Evolutionary conservation across 2,888 invertebrate genomes (phyloP).

Genomic region (Gryllus longicercus): DNA sequence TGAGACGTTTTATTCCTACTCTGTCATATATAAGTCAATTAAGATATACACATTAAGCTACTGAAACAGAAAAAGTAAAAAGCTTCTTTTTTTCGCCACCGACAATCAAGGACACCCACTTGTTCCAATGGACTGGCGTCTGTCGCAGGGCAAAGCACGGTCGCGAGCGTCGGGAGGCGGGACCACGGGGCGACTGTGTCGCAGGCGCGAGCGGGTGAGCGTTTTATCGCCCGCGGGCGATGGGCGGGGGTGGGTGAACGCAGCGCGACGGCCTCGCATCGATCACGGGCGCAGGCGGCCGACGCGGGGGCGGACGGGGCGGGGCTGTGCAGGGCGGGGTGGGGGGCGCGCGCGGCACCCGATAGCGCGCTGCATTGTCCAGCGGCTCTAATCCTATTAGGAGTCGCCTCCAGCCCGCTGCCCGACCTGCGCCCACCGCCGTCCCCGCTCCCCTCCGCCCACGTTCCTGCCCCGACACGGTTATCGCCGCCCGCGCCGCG

Average conservation of each 20-base stretch:
- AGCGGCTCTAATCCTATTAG: constrained; percentile 3
- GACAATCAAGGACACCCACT: too few relatives aligned
- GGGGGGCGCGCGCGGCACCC: neutral
- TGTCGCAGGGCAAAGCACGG: too few relatives aligned
- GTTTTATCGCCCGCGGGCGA: too few relatives aligned
- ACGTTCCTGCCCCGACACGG: neutral
- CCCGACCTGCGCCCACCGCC: neutral
- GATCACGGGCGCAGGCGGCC: neutral
- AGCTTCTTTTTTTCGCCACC: too few relatives aligned
- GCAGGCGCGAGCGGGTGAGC: too few relatives aligned
- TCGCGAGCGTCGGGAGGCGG: too few relatives aligned
- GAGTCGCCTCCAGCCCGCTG: neutral
- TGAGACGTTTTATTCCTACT: too few relatives aligned
- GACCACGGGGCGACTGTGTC: too few relatives aligned
- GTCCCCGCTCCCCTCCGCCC: neutral
- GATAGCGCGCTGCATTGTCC: constrained; percentile 8
- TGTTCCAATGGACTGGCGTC: too few relatives aligned
- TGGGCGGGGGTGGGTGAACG: neutral
- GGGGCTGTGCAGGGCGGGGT: neutral
- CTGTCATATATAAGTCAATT: too few relatives aligned
- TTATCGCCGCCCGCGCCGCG: neutral
- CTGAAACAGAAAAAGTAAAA: too few relatives aligned
- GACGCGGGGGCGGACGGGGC: neutral
- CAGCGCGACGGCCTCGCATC: neutral
- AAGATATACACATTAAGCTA: too few relatives aligned